These are phyloP conservation scores for Cyprinodon variegatus DNA, from an alignment of 2,113 vertebrate species.

Conservation along the genomic window DNA sequence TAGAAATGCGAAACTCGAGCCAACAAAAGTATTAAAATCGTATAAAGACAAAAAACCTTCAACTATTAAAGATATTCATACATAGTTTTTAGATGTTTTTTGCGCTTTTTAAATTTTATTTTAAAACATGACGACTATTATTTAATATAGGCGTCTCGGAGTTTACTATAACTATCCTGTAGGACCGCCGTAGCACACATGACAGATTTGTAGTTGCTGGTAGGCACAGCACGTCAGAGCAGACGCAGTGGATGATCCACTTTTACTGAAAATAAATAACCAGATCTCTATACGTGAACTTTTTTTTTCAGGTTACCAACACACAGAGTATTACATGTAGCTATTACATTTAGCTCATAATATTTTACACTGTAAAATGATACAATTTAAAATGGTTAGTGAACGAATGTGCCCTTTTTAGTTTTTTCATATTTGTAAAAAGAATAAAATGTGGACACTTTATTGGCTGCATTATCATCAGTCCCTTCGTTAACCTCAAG, in stretches of 20 bases:
- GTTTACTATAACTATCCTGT: neutral
- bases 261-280: neutral
- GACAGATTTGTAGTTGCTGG: slow-evolving; percentile 5
- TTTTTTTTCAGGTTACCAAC: neutral
- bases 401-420: neutral
- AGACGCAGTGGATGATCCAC: too few relatives aligned
- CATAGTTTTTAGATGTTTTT: rapidly evolving
- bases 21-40: rapidly evolving
- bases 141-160: slow-evolving; percentile 33
- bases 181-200: slow-evolving; percentile 36
- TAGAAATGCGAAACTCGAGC: rapidly evolving
- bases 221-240: neutral
- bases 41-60: neutral
- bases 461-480: too few relatives aligned
- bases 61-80: rapidly evolving
- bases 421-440: neutral
- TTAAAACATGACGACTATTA: rapidly evolving
- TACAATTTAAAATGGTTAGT: too few relatives aligned
- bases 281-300: neutral
- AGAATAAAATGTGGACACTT: neutral
- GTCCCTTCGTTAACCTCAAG: neutral
- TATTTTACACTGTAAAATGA: neutral
- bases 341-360: neutral
- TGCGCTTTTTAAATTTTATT: too few relatives aligned
- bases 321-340: too few relatives aligned